Evolutionary conservation across 2,113 vertebrate genomes (phyloP).

Genomic region (Hydrochoerus hydrochaeris): DNA sequence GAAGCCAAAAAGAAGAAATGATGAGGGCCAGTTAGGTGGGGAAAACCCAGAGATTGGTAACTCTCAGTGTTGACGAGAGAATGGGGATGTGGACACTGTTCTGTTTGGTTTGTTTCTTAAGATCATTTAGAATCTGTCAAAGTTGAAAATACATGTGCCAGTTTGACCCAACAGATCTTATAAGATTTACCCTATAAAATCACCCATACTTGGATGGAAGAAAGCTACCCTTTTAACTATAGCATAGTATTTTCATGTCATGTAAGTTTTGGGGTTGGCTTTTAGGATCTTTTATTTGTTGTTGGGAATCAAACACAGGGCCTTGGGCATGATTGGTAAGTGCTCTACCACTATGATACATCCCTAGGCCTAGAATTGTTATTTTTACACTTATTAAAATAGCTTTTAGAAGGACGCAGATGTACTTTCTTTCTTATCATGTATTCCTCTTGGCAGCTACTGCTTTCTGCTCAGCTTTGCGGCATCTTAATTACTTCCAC

Average conservation of each 20-base stretch:
- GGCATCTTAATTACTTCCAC: neutral
- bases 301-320: neutral
- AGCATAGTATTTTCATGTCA: neutral
- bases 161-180: neutral
- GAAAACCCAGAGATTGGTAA: neutral
- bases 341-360: neutral
- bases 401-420: constrained; percentile 21
- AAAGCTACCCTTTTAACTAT: neutral
- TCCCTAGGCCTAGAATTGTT: neutral
- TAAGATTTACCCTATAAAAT: neutral
- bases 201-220: neutral
- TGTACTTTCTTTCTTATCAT: neutral
- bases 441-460: neutral
- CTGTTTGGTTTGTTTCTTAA: neutral
- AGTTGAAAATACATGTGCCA: neutral
- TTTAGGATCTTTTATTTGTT: neutral
- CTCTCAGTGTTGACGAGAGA: neutral
- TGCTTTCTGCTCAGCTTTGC: constrained; percentile 13
- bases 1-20: constrained; percentile 20
- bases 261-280: neutral
- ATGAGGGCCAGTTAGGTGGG: neutral
- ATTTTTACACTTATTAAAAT: constrained; percentile 45
- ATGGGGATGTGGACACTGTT: neutral
- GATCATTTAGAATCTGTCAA: neutral
- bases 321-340: neutral